phyloP scores from a whole-genome alignment of 2,797 vertebrate genomes.

The Ispidina lecontei region DNA sequence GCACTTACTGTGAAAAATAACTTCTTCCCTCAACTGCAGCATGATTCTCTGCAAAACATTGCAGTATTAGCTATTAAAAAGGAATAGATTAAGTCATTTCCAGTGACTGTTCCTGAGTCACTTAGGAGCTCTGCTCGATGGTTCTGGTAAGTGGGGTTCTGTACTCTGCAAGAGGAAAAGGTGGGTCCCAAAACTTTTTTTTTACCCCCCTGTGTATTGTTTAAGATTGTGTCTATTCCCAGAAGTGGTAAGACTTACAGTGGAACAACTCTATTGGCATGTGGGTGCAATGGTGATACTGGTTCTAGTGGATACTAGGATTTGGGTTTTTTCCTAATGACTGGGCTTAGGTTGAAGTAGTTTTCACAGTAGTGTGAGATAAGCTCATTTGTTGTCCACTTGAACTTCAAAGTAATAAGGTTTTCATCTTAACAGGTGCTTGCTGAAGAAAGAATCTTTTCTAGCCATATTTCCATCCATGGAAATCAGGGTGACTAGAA shows the following conservation, averaged over 20 bases:
- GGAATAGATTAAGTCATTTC: not conserved
- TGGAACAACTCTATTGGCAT: not conserved
- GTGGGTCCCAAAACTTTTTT: not conserved
- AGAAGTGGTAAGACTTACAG: not conserved
- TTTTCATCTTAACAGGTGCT: not conserved
- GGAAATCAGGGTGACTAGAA: not conserved
- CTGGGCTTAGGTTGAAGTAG: not conserved
- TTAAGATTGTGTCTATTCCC: not conserved
- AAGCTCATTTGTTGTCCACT: fast-evolving
- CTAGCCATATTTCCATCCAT: not conserved
- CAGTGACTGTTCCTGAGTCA: not conserved
- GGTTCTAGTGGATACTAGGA: not conserved
- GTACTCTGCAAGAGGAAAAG: not conserved
- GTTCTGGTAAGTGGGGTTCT: not conserved
- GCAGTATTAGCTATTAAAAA: not conserved
- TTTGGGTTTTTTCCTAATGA: not conserved
- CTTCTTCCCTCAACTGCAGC: not conserved
- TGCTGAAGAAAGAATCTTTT: not conserved
- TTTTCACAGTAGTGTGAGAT: not conserved
- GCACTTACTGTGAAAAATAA: not conserved
- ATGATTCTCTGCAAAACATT: not conserved
- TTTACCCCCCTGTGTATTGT: not conserved
- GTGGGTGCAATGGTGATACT: not conserved
- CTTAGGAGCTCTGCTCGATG: not conserved
- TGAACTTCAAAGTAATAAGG: not conserved